phyloP scores from a whole-genome alignment of 2,888 invertebrate species.

The Halictus ligatus region DNA sequence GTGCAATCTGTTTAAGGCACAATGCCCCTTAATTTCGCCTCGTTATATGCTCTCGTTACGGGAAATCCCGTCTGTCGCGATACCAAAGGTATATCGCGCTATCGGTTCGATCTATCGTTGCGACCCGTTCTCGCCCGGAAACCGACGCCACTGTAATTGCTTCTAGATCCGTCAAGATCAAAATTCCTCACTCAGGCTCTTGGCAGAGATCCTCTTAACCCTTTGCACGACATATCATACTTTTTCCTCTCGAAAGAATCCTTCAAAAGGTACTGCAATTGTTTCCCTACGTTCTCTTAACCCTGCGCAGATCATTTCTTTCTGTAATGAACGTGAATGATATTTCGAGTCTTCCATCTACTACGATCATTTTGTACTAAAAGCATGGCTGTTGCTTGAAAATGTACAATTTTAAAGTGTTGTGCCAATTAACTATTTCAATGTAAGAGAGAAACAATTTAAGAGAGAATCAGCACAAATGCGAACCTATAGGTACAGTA shows the following conservation, averaged over 20 bases:
- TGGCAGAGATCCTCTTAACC: not conserved
- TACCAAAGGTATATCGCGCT: constrained; percentile 24
- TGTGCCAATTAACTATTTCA: too few species aligned
- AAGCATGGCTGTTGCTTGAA: too few species aligned
- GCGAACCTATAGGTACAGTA: too few species aligned
- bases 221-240: not conserved
- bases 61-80: constrained; percentile 51
- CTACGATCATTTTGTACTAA: too few species aligned
- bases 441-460: too few species aligned
- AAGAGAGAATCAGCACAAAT: too few species aligned
- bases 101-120: constrained; percentile 55
- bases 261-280: not conserved
- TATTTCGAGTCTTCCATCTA: too few species aligned
- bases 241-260: not conserved
- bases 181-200: not conserved
- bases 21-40: constrained; percentile 75
- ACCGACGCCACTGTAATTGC: not conserved
- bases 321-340: too few species aligned
- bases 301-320: not conserved
- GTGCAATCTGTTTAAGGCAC: constrained; percentile 76
- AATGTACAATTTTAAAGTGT: too few species aligned
- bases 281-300: not conserved
- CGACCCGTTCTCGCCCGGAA: not conserved
- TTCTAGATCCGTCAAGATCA: not conserved
- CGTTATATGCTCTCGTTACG: constrained; percentile 67